A percentile compares a stretch with the other conserved stretches of the same genome.
Conservation (phyloP, 37 sponge, comb jelly and placozoan genomes). For the Oscarella lobularis region DNA sequence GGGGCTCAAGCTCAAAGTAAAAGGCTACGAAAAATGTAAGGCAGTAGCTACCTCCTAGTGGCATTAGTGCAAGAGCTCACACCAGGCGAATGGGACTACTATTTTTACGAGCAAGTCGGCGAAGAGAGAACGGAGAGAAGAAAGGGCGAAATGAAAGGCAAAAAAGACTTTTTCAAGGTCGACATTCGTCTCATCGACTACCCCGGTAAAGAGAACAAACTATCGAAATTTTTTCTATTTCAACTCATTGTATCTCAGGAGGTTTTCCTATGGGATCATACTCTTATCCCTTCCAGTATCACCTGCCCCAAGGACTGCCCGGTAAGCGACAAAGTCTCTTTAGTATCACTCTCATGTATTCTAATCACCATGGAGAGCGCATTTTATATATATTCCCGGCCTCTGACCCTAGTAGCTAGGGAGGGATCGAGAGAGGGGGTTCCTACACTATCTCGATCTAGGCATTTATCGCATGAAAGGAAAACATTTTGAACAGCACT, state of each 20-base stretch:
- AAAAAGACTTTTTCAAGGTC: slow-evolving; percentile 4
- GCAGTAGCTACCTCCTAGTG: not conserved
- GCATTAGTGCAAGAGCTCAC: not conserved
- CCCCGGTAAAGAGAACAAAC: slow-evolving; percentile 15
- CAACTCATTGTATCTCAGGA: slow-evolving; percentile 7
- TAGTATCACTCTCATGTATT: not conserved
- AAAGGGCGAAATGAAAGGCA: not conserved
- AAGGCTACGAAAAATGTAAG: slow-evolving; percentile 38
- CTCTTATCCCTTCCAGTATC: slow-evolving; percentile 40
- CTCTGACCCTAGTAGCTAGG: too few relatives aligned
- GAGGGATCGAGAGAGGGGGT: too few relatives aligned
- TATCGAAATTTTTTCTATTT: not conserved
- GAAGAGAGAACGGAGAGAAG: not conserved
- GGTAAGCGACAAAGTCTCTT: not conserved
- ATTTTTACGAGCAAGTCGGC: slow-evolving; percentile 17
- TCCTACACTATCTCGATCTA: not conserved
- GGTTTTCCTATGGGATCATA: slow-evolving; percentile 35
- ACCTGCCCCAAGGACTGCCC: slow-evolving; percentile 37
- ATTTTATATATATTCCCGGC: too few relatives aligned
- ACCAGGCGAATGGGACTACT: slow-evolving; percentile 42
- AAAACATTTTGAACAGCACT: not conserved
- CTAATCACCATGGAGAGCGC: too few relatives aligned
- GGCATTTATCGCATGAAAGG: not conserved
- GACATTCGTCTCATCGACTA: slow-evolving; percentile 18
- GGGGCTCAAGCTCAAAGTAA: slow-evolving; percentile 23